Evolutionary conservation across 2,888 invertebrate species (phyloP).

Genomic region (Nomada lathburiana): DNA sequence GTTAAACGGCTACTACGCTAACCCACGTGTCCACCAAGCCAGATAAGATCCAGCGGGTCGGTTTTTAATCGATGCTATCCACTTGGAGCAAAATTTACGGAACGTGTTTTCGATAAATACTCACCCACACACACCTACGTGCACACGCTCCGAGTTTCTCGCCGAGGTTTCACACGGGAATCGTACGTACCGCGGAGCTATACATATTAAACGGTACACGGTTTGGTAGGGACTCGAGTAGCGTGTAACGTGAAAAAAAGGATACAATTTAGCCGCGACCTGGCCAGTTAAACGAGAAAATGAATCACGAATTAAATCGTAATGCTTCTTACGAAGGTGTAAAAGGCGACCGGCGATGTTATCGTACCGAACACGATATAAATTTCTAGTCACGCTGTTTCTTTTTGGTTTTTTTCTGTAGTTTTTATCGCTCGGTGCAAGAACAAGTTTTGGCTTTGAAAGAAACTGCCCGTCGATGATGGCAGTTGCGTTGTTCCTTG

Average conservation of each 20-base stretch:
- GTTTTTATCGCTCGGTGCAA: background rate
- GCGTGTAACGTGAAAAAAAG: constrained; percentile 20
- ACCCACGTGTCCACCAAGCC: constrained; percentile 23
- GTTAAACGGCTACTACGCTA: constrained; percentile 14
- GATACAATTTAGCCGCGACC: constrained; percentile 7
- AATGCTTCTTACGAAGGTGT: constrained; percentile 1
- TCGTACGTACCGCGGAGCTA: constrained; percentile 15
- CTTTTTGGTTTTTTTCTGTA: background rate
- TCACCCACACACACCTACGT: background rate
- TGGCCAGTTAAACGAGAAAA: background rate
- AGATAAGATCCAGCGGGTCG: constrained; percentile 59
- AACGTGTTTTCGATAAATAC: constrained; percentile 59
- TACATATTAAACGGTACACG: constrained; percentile 21
- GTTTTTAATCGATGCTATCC: constrained; percentile 63
- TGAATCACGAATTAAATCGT: constrained; percentile 29
- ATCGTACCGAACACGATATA: constrained; percentile 29
- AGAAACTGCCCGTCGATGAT: constrained; percentile 6
- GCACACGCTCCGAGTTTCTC: background rate
- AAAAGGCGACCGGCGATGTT: constrained; percentile 7
- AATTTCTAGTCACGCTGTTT: background rate
- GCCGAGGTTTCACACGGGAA: constrained; percentile 4
- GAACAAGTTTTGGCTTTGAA: background rate
- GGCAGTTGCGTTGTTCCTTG: constrained; percentile 24
- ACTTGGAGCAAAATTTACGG: constrained; percentile 61
- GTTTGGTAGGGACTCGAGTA: background rate